Evolutionary conservation across 2,113 vertebrate species (phyloP), one percentile per base, ranked within the genome.

Genomic region (Pavo muticus): DNA sequence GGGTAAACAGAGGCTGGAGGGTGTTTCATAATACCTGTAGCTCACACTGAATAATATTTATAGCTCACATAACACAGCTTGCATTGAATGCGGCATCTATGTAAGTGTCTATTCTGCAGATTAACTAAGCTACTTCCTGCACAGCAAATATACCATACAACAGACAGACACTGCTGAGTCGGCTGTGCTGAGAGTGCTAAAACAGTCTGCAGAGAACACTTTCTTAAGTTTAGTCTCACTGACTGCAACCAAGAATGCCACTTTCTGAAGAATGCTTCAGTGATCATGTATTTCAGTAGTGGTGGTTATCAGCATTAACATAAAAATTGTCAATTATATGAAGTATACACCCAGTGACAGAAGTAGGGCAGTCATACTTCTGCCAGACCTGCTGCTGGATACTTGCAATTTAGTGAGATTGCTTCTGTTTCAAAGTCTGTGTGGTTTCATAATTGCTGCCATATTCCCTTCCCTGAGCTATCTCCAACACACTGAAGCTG

Each of bases 151-250:
- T 20, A 47, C 7, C 45, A 20, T 47, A 47, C 45, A 47, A 19
- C 45, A 47, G 35, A 35, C 35, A 47, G 63, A 37, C 44, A 70
- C 21, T 84, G 40, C 50, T 50, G 61, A 56, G 40, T 57, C 5
- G 42, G 39, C 71, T 56, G 73, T 25, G 57, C 57, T 25, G 9
- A 70, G 23, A 67, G 19, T 8, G 39, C 42, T 44, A 30, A 48
- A n/a, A 29, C 16, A 63, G 61, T 14, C 18, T 44, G n/a, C 32
- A 74, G 27, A 3, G 15, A 48, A 40, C 0, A 0, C 16, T 75
- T 74, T 75, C 30, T 25, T 16, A 45, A n/a, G 54, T 19, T 30
- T 14, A 25, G 16, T 9, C 27, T 48, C 57, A 17, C 19, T 42
- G 19, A 32, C 13, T 3, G 17, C 14, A 37, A 57, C 14, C 10